Evolutionary conservation across 23 tunicate genomes (phyloP).

Genomic region (Botrylloides violaceus): DNA sequence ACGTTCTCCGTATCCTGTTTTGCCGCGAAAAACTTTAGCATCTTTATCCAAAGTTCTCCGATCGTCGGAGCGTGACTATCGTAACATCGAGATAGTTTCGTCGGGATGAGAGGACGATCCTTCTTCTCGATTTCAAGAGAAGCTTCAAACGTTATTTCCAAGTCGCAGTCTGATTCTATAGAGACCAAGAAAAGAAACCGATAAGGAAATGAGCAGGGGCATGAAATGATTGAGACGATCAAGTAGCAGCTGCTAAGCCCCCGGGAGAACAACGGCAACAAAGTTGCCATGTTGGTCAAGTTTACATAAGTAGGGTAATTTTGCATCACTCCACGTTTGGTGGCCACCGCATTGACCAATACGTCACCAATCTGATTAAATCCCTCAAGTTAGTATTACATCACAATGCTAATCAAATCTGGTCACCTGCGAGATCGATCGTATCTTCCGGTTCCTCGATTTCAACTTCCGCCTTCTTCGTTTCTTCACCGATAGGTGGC

Average conservation of each 20-base stretch:
- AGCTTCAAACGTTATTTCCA: conserved; percentile 2
- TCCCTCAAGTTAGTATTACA: too few relatives aligned
- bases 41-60: conserved; percentile 48
- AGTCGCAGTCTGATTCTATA: conserved; percentile 8
- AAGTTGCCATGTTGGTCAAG: too few relatives aligned
- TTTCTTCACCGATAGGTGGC: conserved; percentile 13
- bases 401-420: neutral
- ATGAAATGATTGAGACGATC: neutral
- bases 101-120: conserved; percentile 19
- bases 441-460: conserved; percentile 23
- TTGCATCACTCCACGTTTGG: too few relatives aligned
- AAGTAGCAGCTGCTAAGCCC: too few relatives aligned
- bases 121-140: conserved; percentile 2
- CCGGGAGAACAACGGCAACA: too few relatives aligned
- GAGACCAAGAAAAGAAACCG: neutral
- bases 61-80: conserved; percentile 16
- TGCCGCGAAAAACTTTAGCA: conserved; percentile 68
- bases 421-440: neutral
- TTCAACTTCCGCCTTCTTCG: neutral
- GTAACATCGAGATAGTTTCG: conserved; percentile 8
- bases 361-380: too few relatives aligned
- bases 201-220: neutral
- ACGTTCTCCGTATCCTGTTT: conserved; percentile 56
- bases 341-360: too few relatives aligned
- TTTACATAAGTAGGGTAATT: neutral